Evolutionary conservation across 2,797 vertebrate genomes (phyloP).

Genomic region (Manis pentadactyla): DNA sequence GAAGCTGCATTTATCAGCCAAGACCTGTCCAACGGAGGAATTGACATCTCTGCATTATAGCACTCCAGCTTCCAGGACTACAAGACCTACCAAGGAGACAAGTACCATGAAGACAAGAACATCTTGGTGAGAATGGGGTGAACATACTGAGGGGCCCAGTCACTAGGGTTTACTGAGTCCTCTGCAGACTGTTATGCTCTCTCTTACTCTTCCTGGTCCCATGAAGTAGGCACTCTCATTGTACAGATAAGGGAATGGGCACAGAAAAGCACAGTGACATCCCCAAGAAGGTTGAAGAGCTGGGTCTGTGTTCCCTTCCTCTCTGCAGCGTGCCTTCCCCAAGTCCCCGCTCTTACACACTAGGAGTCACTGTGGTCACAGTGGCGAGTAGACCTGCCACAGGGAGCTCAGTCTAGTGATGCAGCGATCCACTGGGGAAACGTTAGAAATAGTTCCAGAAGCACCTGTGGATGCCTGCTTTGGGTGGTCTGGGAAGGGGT

Average conservation of each 20-base stretch:
- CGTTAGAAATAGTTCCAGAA: not conserved
- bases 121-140: constrained; percentile 89
- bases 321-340: not conserved
- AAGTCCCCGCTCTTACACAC: not conserved
- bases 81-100: constrained; percentile 89
- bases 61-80: constrained; percentile 90
- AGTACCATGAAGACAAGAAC: constrained; percentile 91
- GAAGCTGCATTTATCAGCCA: constrained; percentile 63
- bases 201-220: not conserved
- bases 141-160: accelerated
- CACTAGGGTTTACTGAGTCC: not conserved
- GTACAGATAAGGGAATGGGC: not conserved
- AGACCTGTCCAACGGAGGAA: constrained; percentile 84
- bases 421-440: not conserved
- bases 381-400: not conserved
- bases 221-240: accelerated
- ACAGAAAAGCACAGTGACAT: not conserved
- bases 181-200: not conserved
- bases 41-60: constrained; percentile 84
- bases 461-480: too few species aligned
- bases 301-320: not conserved
- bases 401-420: not conserved
- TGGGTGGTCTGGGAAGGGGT: not conserved
- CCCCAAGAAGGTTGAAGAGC: not conserved
- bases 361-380: not conserved